Evolutionary conservation across 2,797 vertebrate genomes (phyloP), one percentile per base, ranked within the genome.

Genomic region (Rhinichthys osculus): DNA sequence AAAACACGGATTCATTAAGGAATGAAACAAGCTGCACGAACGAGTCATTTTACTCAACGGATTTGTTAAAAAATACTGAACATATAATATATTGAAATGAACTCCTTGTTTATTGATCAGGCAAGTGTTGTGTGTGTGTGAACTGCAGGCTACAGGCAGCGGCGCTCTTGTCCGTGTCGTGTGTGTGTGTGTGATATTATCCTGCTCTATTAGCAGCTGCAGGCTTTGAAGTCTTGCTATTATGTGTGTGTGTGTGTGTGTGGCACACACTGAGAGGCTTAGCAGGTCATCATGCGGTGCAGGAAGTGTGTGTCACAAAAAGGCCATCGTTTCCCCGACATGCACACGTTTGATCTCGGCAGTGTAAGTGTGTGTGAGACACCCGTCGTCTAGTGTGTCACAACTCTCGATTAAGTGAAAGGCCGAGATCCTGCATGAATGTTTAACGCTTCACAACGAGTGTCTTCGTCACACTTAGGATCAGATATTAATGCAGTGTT

Each of bases 261-360:
- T 42, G 42, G 42, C 17, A 38, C 35, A 27, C 59, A 13, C 7
- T 16, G 27, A 85, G 40, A 74, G 5, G n/a, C 19, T 69, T 35
- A 44, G 47, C 47, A n/a, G 30, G 50, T 69, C 57, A 66, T 69
- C 44, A 66, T 30, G 52, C 40, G 27, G 30, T 30, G 57, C 71
- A 30, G 50, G 78, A 67, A 80, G n/a, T 17, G 14, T 30, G 7
- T 72, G 85, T 84, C 78, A 74, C 30, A 87, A 23, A 83, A 71
- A 72, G n/a, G 64, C 66, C 47, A 44, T 11, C 16, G 35, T 83
- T 72, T 30, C 50, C 40, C 35, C 81, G 82, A 81, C 89, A 80
- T 78, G 71, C 44, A 70, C 57, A 57, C 5, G 59, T 89, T 81
- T 90, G 84, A 88, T 88, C 83, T 78, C n/a, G 67, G 57, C 47